A percentile compares a stretch with the other conserved stretches of the same genome.
These are phyloP conservation scores for Triplophysa tibetana DNA, from an alignment of 2,113 vertebrate species.

Conservation along the genomic window DNA sequence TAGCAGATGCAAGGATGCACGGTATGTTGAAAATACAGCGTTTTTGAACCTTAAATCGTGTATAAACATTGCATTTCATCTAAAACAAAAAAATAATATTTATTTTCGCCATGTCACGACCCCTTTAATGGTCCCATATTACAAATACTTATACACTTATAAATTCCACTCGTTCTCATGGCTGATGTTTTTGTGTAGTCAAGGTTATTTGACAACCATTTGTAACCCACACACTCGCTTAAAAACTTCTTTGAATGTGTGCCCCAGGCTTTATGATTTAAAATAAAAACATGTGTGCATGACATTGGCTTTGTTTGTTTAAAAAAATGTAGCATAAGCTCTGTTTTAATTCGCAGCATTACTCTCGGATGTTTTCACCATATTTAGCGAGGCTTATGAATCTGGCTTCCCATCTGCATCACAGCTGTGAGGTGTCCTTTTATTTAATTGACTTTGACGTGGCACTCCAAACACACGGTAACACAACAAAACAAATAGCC, in stretches of 20 bases:
- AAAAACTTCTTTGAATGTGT: not conserved
- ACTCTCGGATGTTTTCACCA: not conserved
- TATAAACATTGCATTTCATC: too few relatives aligned
- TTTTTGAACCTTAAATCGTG: too few relatives aligned
- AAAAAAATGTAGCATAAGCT: not conserved
- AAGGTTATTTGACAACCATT: not conserved
- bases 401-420: slow-evolving; percentile 36
- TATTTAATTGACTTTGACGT: slow-evolving; percentile 35
- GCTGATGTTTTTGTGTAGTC: not conserved
- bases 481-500: not conserved
- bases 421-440: slow-evolving; percentile 30
- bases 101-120: too few relatives aligned
- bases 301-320: slow-evolving; percentile 14
- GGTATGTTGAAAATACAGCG: too few relatives aligned
- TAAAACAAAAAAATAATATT: too few relatives aligned
- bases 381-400: slow-evolving; percentile 20
- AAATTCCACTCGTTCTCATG: not conserved
- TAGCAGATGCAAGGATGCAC: too few relatives aligned
- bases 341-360: not conserved
- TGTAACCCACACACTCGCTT: not conserved
- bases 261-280: not conserved
- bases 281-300: slow-evolving; percentile 15
- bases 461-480: slow-evolving; percentile 7
- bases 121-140: too few relatives aligned
- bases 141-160: not conserved